Evolutionary conservation across 2,888 invertebrate species (phyloP).

Genomic region (Megaustenia siamemsis): DNA sequence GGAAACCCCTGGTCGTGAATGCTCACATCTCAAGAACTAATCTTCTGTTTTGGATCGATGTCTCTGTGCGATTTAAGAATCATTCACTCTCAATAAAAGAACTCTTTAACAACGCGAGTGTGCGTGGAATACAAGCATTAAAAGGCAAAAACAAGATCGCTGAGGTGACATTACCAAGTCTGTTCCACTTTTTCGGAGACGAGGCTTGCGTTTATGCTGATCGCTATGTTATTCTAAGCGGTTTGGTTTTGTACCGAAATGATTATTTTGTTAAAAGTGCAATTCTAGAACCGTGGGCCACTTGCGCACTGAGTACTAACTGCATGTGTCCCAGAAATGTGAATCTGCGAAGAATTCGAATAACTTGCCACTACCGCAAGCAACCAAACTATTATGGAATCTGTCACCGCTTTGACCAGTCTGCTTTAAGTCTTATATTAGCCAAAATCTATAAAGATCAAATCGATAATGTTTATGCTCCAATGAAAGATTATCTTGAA

Average conservation of each 20-base stretch:
- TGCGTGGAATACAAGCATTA: slow-evolving; percentile 17
- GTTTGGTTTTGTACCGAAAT: slow-evolving; percentile 44
- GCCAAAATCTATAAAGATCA: slow-evolving; percentile 47
- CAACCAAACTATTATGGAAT: slow-evolving; percentile 38
- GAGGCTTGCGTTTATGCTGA: slow-evolving; percentile 50
- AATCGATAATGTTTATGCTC: neutral
- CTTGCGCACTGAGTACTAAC: slow-evolving; percentile 40
- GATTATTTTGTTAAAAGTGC: slow-evolving; percentile 38
- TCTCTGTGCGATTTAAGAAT: slow-evolving; percentile 30
- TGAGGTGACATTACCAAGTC: slow-evolving; percentile 7
- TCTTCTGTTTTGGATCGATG: slow-evolving; percentile 37
- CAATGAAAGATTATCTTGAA: slow-evolving; percentile 15
- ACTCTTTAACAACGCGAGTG: slow-evolving; percentile 12
- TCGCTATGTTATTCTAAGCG: slow-evolving; percentile 19
- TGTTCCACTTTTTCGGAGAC: slow-evolving; percentile 55
- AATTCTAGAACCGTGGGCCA: slow-evolving; percentile 54
- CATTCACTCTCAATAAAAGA: neutral
- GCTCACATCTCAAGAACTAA: slow-evolving; percentile 30
- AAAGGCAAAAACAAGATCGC: neutral
- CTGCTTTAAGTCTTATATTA: slow-evolving; percentile 48
- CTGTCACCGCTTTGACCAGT: slow-evolving; percentile 56
- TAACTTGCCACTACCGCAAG: slow-evolving; percentile 22
- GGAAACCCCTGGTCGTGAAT: slow-evolving; percentile 51
- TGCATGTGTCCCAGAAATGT: slow-evolving; percentile 52
- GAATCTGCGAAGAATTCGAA: neutral